Evolutionary conservation across 2,797 vertebrate genomes (phyloP).

Genomic region (Myotis findleyi): DNA sequence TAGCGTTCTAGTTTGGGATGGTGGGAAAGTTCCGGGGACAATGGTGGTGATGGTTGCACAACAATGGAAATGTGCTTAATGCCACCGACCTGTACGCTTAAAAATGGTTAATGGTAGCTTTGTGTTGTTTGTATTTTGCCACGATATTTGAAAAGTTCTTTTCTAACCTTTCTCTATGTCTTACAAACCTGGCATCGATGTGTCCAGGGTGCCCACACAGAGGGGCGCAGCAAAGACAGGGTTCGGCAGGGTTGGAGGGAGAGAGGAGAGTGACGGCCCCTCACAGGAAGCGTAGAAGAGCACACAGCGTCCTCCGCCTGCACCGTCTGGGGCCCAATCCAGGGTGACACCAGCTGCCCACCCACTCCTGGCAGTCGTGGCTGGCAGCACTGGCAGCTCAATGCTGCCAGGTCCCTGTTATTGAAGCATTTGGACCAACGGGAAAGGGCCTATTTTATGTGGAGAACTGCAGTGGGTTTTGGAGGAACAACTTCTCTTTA

Average conservation of each 20-base stretch:
- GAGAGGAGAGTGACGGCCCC: rapidly evolving
- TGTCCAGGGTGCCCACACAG: not conserved
- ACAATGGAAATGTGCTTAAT: not conserved
- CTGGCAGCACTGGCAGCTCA: not conserved
- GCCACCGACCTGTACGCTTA: not conserved
- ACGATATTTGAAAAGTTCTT: not conserved
- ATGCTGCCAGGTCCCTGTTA: not conserved
- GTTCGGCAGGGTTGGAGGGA: not conserved
- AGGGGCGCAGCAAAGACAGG: not conserved
- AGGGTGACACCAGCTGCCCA: not conserved
- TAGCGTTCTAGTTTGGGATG: not conserved
- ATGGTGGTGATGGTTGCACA: not conserved
- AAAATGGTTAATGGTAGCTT: not conserved
- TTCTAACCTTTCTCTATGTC: not conserved
- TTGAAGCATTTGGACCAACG: not conserved
- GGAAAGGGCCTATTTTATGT: not conserved
- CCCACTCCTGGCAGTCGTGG: no score
- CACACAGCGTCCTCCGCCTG: not conserved
- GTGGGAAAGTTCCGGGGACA: not conserved
- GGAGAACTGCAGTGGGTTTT: not conserved
- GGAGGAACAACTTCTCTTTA: not conserved
- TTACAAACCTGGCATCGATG: not conserved
- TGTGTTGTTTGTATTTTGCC: not conserved
- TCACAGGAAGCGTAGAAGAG: no score
- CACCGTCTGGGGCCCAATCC: not conserved